A percentile compares a stretch with the other conserved stretches of the same genome.
phyloP scores from a whole-genome alignment of 2,797 vertebrate species.

The Amblyraja radiata region DNA sequence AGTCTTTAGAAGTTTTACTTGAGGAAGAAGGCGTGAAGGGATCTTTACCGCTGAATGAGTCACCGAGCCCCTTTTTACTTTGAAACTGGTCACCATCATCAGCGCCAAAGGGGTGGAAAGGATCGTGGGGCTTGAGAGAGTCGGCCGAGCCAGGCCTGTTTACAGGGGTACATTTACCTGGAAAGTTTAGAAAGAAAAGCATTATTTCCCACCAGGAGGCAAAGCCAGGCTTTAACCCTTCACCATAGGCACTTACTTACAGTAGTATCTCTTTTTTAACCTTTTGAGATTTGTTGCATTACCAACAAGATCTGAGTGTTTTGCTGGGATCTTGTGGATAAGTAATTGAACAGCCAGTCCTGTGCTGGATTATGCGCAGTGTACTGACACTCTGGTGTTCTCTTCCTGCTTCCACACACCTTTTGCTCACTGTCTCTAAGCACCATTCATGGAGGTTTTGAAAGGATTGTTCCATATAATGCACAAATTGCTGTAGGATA shows the following conservation, averaged over 20 bases:
- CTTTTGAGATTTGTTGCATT: background rate
- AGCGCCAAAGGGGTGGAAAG: conserved; percentile 85
- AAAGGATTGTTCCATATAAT: background rate
- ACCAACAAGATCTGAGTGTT: background rate
- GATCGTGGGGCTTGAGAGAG: conserved; percentile 76
- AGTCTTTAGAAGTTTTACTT: conserved; percentile 82
- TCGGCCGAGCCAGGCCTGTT: conserved; percentile 71
- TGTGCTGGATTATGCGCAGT: background rate
- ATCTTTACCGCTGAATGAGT: conserved; percentile 96
- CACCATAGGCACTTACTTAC: conserved; percentile 7
- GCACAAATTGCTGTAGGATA: background rate
- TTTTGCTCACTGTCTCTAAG: background rate
- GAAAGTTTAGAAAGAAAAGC: conserved; percentile 52
- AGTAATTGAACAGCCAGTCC: background rate
- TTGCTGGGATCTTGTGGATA: background rate
- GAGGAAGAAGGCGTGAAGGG: conserved; percentile 82
- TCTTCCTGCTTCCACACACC: background rate
- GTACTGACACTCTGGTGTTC: background rate
- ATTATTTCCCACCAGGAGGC: conserved; percentile 45
- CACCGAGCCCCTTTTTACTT: conserved; percentile 83
- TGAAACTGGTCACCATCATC: conserved; percentile 82
- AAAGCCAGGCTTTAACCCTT: conserved; percentile 31
- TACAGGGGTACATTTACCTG: conserved; percentile 92
- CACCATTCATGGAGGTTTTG: background rate
- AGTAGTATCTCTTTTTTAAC: background rate